Conservation (phyloP, 2,797 vertebrate genomes). For the Propithecus perrieri region DNA sequence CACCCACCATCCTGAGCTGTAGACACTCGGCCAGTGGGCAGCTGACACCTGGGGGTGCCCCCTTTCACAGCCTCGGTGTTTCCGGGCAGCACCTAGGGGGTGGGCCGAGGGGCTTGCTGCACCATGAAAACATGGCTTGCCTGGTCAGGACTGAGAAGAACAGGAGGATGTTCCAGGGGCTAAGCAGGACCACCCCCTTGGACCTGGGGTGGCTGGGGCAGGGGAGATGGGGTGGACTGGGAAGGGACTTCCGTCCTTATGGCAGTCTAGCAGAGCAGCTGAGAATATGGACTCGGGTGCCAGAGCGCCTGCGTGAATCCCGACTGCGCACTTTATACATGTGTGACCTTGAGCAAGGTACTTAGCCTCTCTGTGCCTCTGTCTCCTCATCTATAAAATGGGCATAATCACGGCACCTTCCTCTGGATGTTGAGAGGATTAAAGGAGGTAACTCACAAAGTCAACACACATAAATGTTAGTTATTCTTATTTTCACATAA, state of each 20-base stretch:
- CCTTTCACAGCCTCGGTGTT: not conserved
- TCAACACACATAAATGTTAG: not conserved
- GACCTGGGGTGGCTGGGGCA: too few relatives aligned
- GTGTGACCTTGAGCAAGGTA: not conserved
- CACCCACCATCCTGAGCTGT: not conserved
- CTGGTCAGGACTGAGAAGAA: not conserved
- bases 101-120: not conserved
- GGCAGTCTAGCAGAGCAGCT: not conserved
- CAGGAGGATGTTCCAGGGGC: too few relatives aligned
- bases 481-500: not conserved
- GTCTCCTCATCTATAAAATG: not conserved
- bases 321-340: not conserved
- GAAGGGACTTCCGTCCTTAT: not conserved
- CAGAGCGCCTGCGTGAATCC: not conserved
- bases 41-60: not conserved
- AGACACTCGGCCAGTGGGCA: not conserved
- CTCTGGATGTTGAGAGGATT: not conserved
- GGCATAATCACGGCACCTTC: not conserved
- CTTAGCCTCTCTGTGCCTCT: not conserved
- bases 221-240: not conserved
- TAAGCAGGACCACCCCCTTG: not conserved
- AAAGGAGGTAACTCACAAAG: not conserved
- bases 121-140: not conserved
- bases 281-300: not conserved
- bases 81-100: not conserved